Evolutionary conservation across 2,888 invertebrate genomes (phyloP), one percentile per base, ranked within the genome.

Genomic region (Myopa tessellatipennis): DNA sequence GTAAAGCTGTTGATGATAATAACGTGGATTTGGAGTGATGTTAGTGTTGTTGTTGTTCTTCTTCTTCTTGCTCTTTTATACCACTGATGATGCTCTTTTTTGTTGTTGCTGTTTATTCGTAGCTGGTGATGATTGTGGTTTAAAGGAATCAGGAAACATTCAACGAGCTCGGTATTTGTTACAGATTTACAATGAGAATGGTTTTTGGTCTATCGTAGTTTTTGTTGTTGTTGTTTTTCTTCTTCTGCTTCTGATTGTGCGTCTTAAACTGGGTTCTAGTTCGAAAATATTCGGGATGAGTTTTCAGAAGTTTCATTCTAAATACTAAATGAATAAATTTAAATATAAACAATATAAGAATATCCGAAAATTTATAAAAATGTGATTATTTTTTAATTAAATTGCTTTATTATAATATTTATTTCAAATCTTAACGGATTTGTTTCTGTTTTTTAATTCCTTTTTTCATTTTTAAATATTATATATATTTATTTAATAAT

Each of bases 111-210:
- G 5, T 18, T 69, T 1, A 50, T 52, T 40, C 26, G 45, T 6
- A 16, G 6, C 58, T 55, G 61, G 45, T 61, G 72, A 72, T 63
- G 45, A 34, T 63, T 73, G 73, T 73, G 72, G 72, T 72, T 40
- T 52, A 60, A 45, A 73, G 40, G 50, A 73, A 73, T 60, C 73
- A 70, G 55, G 36, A 55, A 26, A 14, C 70, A 70, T 36, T 18
- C 50, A 63, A 73, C 60, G 73, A 45, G 26, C 70, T 45, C 63
- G 34, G 63, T 16, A 45, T 34, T 73, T 63, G 73, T 73, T 61
- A 73, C 26, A 63, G 73, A 73, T 72, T 72, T 60, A 18, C 16
- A 16, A n/a, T 38, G 38, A 55, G 7, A 45, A 6, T 45, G 45
- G 45, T 45, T 45, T 45, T 45, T 45, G 10, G 45, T 45, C 45